Evolutionary conservation across 2,113 vertebrate species (phyloP).

Genomic region (Typhlomys cinereus): DNA sequence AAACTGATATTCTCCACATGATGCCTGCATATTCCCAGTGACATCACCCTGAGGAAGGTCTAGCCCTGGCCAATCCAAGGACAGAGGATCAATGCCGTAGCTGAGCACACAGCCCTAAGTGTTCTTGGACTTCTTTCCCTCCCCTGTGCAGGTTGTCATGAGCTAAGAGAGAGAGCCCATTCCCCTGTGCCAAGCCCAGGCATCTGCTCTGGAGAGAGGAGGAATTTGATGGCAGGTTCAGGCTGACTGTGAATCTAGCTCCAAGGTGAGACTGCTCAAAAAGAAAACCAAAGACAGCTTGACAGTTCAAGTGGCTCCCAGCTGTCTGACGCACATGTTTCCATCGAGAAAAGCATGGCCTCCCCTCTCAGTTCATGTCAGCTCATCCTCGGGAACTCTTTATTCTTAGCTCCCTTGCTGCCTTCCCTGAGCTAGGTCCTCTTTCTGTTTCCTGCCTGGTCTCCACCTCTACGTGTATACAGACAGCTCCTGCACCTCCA

Average conservation of each 20-base stretch:
- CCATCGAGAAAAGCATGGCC: not conserved
- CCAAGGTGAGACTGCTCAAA: slow-evolving; percentile 35
- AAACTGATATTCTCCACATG: not conserved
- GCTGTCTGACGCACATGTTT: not conserved
- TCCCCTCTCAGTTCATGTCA: not conserved
- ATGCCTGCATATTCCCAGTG: not conserved
- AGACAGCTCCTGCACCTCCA: not conserved
- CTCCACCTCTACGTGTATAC: not conserved
- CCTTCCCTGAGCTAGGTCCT: not conserved
- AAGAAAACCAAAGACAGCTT: slow-evolving; percentile 17
- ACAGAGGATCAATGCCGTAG: not conserved
- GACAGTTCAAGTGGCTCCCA: not conserved
- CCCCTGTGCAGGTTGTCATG: slow-evolving; percentile 19
- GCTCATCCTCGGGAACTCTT: not conserved
- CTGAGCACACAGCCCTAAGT: not conserved
- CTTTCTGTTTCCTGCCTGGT: not conserved
- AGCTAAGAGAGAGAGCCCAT: not conserved
- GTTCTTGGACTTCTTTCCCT: slow-evolving; percentile 18
- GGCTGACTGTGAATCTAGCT: not conserved
- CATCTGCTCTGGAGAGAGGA: slow-evolving; percentile 22
- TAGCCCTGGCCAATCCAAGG: not conserved
- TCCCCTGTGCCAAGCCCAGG: not conserved
- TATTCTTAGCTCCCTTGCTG: not conserved
- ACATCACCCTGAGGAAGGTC: not conserved
- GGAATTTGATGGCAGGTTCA: not conserved